Evolutionary conservation across 2,888 invertebrate species (phyloP).

Genomic region (Lasioglossum malachurum): DNA sequence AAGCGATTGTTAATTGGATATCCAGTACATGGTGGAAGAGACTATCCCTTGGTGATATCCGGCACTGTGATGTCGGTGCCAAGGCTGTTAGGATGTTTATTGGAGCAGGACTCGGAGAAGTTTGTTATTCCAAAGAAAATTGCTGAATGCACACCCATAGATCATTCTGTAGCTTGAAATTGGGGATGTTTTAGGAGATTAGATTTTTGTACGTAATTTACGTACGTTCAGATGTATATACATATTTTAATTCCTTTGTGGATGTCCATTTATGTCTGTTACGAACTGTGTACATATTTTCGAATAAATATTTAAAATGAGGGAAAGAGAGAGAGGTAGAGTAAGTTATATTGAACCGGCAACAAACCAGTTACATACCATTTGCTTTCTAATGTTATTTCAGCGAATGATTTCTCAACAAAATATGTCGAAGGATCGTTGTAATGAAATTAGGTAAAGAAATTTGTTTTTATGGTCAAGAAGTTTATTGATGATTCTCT

Average conservation of each 20-base stretch:
- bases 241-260: neutral
- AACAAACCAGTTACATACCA: no score
- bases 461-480: constrained; percentile 7
- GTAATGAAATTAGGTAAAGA: neutral
- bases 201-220: neutral
- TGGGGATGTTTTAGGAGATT: neutral
- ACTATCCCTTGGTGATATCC: constrained; percentile 89
- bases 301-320: constrained; percentile 35
- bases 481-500: constrained; percentile 55
- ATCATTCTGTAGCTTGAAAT: neutral
- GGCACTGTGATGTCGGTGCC: constrained; percentile 92
- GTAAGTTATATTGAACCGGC: neutral
- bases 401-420: neutral
- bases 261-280: neutral
- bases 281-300: constrained; percentile 19
- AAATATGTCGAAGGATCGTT: neutral
- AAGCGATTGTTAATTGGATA: constrained; percentile 91
- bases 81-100: constrained; percentile 89
- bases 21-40: constrained; percentile 86
- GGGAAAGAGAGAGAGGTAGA: neutral
- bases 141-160: constrained; percentile 50
- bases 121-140: constrained; percentile 77
- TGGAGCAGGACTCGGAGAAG: constrained; percentile 88
- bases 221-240: neutral
- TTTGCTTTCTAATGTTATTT: no score